Conservation (phyloP, 2,113 vertebrate genomes). For the Larimichthys polyactis region DNA sequence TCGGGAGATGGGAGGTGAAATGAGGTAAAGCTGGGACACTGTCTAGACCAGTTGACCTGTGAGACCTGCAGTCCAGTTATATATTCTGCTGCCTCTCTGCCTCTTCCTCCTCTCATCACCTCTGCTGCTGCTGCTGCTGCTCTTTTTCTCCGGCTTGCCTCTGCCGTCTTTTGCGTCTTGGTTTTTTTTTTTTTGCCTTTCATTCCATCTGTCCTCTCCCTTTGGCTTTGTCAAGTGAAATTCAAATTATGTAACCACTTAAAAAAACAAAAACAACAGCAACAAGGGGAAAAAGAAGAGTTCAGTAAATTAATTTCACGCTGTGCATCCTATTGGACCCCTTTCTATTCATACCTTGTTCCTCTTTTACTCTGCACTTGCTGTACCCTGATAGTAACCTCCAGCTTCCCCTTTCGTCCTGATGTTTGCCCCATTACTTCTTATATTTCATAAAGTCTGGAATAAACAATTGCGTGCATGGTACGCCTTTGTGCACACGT, state of each 20-base stretch:
- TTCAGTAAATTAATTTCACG: not conserved
- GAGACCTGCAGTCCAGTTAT: slow-evolving; percentile 33
- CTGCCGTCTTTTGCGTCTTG: not conserved
- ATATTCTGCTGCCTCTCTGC: slow-evolving; percentile 25
- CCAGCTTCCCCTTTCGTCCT: not conserved
- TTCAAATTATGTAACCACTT: not conserved
- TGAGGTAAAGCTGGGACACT: slow-evolving; percentile 37
- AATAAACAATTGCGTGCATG: no score
- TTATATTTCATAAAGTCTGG: no score
- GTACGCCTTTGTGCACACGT: not conserved
- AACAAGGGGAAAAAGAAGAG: no score
- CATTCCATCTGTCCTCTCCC: not conserved
- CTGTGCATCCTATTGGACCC: not conserved
- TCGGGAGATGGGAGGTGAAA: slow-evolving; percentile 40
- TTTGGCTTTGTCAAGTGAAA: not conserved
- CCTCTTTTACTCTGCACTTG: not conserved
- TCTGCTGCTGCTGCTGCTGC: not conserved
- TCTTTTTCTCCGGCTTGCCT: not conserved
- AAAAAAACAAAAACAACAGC: no score
- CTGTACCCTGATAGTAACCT: not conserved
- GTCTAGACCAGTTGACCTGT: slow-evolving; percentile 65
- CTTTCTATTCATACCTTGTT: not conserved
- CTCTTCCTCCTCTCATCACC: slow-evolving; percentile 12
- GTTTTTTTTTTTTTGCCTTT: not conserved
- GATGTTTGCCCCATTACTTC: no score